These are phyloP conservation scores for Drosophila sechellia DNA, from an alignment of 1,140 invertebrate genomes.

Conservation along the genomic window DNA sequence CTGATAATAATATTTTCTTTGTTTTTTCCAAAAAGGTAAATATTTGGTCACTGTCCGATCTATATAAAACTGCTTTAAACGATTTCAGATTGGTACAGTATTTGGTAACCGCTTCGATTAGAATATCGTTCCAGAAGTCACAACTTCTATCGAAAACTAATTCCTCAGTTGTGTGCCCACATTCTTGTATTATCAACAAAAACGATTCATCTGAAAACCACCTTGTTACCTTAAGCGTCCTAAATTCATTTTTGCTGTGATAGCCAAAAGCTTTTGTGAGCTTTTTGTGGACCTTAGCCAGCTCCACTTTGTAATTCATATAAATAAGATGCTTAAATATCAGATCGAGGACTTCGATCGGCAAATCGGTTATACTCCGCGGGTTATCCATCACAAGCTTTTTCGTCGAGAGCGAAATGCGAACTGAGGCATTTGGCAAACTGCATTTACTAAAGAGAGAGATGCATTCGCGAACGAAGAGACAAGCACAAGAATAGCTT, in stretches of 20 bases:
- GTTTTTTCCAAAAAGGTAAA: not conserved
- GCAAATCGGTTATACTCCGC: conserved; percentile 1
- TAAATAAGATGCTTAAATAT: conserved; percentile 2
- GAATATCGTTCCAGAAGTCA: not conserved
- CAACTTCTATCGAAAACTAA: not conserved
- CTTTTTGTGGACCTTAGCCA: not conserved
- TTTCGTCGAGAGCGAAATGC: not conserved
- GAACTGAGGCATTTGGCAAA: not conserved
- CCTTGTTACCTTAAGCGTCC: not conserved
- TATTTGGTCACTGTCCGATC: not conserved
- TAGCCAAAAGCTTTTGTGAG: conserved; percentile 4
- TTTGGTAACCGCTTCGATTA: not conserved
- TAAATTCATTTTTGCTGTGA: conserved; percentile 6
- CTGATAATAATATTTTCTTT: not conserved
- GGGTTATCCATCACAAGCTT: not conserved
- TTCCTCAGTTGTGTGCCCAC: not conserved
- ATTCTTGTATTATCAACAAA: not conserved
- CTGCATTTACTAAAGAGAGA: not conserved
- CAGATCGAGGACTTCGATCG: conserved; percentile 18
- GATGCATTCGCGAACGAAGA: not conserved
- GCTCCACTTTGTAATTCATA: not conserved
- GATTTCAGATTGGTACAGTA: not conserved
- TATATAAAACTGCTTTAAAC: not conserved
- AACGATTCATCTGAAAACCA: not conserved
- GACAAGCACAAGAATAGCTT: not conserved